Base-by-base conservation (phyloP, 2,888 invertebrate species). In the Torymus aiolomorphi region DNA sequence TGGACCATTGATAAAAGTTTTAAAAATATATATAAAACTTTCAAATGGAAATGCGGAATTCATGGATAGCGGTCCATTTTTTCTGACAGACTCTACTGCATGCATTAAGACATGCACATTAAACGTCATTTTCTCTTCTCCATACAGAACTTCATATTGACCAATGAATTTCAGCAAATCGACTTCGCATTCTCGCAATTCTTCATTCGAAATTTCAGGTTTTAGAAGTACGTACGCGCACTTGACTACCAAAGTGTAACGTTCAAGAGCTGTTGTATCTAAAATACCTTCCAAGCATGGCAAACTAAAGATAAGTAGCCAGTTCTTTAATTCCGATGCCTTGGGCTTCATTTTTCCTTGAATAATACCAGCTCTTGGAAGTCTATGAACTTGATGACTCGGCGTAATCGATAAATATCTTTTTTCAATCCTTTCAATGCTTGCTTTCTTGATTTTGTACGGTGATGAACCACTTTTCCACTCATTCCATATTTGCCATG, bases 21-120 rank as follows among this genome's bases (percentile, higher is more conserved):
- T 76, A 18, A 67, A 76, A 3, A 52, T 49, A 18, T 78, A 78
- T 31, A 81, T 81, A 31, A 66, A 66, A 31, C 71, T 78, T 56
- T 83, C 83, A 59, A 78, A 84, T 2, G 80, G 74, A 67, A 82
- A 82, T 2, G 82, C 80, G 11, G 84, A 84, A 16, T 80, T 83
- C 8, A 75, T n/a, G 79, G 78, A 84, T 20, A 83, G 52, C 56
- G 83, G 82, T 62, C 83, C 82, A 63, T 72, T 79, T 72, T 76
- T 71, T 49, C 71, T 11, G 8, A 83, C 82, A 51, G 82, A 82
- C 56, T 82, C 49, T 8, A 78, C 62, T 14, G 76, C n/a, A 62
- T 84, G 82, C 18, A 80, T 20, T 5, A 84, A 16, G 24, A 69
- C 72, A 56, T 83, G 82, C 13, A 84, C 71, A 51, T 83, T 84